Base-by-base conservation (phyloP, 2,888 invertebrate genomes). In the Ceriagrion tenellum region DNA sequence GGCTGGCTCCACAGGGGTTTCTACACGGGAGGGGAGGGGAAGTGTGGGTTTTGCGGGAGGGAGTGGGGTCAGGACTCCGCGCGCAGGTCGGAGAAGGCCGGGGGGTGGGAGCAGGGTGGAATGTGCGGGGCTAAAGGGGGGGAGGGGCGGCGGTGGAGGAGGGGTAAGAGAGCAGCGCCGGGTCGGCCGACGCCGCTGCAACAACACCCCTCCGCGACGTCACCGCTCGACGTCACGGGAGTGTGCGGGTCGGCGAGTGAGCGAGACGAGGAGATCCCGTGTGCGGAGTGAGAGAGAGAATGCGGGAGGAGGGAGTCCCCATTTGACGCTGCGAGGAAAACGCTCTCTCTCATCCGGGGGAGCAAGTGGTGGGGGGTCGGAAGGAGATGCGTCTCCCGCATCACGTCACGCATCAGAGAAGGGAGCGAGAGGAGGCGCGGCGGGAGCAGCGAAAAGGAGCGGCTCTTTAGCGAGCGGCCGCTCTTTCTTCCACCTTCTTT, bases 141-240 rank as follows among this genome's bases (percentile, higher is more conserved):
- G 26, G 26, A 8, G 69, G 26, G 1, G 69, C 26, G 6, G 69
- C n/a, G 69, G 47, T 47, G 47, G 47, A 4, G 47, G 59, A 18
- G 23, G 59, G 59, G 59, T 18, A 20, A 20, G 47, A 4, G 2
- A 47, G 47, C 4, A 59, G 23, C 59, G 59, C 59, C 59, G 59
- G 59, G 59, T 59, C 59, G 59, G 59, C 20, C 47, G 59, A 18
- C 47, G 47, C 47, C 47, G 47, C 47, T n/a, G 69, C 69, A n/a
- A n/a, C 69, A 69, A 69, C n/a, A 69, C 69, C 69, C 23, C n/a
- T 26, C 59, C 1, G n/a, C 69, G 69, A 69, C 69, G 69, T 69
- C 69, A 69, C 69, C 69, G 69, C 26, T 26, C 69, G 69, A 69
- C 69, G 69, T 69, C 69, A 69, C 69, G 69, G 69, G 69, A 69